These are phyloP conservation scores for Coregonus clupeaformis DNA, from an alignment of 2,113 vertebrate species.

Conservation along the genomic window DNA sequence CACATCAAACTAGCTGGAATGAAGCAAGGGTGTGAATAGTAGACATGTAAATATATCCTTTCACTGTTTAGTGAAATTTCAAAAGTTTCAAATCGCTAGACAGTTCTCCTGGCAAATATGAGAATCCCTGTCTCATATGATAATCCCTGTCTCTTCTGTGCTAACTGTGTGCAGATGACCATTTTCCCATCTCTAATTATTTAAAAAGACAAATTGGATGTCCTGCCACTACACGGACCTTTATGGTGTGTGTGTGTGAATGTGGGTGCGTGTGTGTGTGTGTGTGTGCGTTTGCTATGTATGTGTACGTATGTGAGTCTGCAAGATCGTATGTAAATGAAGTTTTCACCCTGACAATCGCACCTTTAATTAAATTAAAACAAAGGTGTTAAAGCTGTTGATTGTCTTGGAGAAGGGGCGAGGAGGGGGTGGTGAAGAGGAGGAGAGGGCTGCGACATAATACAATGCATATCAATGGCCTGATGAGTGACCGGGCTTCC, in stretches of 20 bases:
- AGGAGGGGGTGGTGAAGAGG: too few relatives aligned
- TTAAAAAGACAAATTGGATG: constrained; percentile 59
- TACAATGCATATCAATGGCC: constrained; percentile 77
- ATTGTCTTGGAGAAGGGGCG: constrained; percentile 62
- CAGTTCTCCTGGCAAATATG: not conserved
- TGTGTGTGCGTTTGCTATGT: constrained; percentile 31
- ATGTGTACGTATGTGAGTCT: constrained; percentile 32
- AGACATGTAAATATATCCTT: too few relatives aligned
- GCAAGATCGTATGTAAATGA: constrained; percentile 66
- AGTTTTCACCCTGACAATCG: constrained; percentile 70
- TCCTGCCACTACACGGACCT: constrained; percentile 54
- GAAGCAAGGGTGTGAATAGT: too few relatives aligned
- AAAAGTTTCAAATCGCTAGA: not conserved
- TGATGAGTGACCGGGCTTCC: constrained; percentile 3
- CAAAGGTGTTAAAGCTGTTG: constrained; percentile 74
- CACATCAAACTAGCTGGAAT: too few relatives aligned
- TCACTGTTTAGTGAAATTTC: too few relatives aligned
- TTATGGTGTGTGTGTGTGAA: constrained; percentile 45
- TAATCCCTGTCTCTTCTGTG: not conserved
- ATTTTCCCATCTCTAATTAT: constrained; percentile 57
- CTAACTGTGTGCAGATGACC: constrained; percentile 9
- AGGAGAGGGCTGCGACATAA: constrained; percentile 54
- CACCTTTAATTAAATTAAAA: constrained; percentile 82
- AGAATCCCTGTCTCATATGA: too few relatives aligned
- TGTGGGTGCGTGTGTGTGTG: too few relatives aligned